Conservation (phyloP, 2,888 invertebrate species). For the Chesias legatella region DNA sequence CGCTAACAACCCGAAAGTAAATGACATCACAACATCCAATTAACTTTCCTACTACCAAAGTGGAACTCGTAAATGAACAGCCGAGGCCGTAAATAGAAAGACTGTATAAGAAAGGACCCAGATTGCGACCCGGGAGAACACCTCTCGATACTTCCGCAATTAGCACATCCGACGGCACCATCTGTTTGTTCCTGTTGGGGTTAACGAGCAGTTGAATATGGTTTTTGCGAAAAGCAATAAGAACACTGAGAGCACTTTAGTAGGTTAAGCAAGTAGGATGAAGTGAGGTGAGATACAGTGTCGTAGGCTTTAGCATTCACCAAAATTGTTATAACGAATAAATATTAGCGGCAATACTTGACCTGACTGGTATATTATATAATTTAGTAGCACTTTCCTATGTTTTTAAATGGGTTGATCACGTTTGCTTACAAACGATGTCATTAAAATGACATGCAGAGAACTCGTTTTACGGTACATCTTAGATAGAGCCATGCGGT, state of each 20-base stretch:
- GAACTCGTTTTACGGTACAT: too few relatives aligned
- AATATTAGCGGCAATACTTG: too few relatives aligned
- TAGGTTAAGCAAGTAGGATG: conserved; percentile 2
- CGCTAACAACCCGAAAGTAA: too few relatives aligned
- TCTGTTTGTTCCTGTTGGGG: conserved; percentile 55
- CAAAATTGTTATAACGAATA: too few relatives aligned
- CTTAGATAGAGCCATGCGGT: too few relatives aligned
- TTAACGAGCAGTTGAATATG: conserved; percentile 52
- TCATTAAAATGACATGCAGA: too few relatives aligned
- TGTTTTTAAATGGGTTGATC: too few relatives aligned
- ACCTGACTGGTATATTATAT: too few relatives aligned
- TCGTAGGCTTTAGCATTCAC: conserved; percentile 4
- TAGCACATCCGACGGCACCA: conserved; percentile 47
- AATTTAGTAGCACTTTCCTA: too few relatives aligned
- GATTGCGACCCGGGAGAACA: conserved; percentile 26
- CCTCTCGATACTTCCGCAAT: conserved; percentile 58
- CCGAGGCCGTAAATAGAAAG: conserved; percentile 16
- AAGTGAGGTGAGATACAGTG: conserved; percentile 5
- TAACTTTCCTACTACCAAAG: neutral
- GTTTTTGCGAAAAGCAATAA: conserved; percentile 29
- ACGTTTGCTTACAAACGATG: too few relatives aligned
- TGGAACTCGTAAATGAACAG: neutral
- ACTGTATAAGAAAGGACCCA: conserved; percentile 31
- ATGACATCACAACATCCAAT: too few relatives aligned
- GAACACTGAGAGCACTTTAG: conserved; percentile 1